Evolutionary conservation across 2,888 invertebrate genomes (phyloP).

Genomic region (Helicoverpa assulta): DNA sequence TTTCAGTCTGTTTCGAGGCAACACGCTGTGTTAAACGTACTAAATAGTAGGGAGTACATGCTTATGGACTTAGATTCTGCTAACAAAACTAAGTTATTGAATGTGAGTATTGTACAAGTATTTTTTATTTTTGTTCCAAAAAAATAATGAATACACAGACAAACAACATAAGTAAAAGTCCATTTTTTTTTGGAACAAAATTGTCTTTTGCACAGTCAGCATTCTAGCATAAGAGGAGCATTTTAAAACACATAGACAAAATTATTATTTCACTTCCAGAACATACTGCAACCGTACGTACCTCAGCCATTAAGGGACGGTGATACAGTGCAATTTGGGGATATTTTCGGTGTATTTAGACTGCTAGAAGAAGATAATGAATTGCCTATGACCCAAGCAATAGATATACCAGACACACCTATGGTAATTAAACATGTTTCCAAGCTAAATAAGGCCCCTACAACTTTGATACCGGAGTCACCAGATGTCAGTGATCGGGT

Average conservation of each 20-base stretch:
- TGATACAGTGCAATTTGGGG: conserved; percentile 84
- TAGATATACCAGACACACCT: conserved; percentile 83
- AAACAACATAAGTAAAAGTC: too few species aligned
- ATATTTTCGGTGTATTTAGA: conserved; percentile 82
- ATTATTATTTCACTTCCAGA: conserved; percentile 68
- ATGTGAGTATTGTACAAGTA: conserved; percentile 73
- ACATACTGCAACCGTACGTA: conserved; percentile 79
- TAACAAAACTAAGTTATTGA: conserved; percentile 82
- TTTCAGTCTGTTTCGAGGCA: conserved; percentile 86
- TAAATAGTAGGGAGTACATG: conserved; percentile 78
- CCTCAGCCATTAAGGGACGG: conserved; percentile 80
- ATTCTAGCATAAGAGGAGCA: too few species aligned
- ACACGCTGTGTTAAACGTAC: conserved; percentile 85
- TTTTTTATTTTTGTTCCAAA: too few species aligned
- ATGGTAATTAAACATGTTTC: conserved; percentile 66
- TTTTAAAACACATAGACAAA: background rate
- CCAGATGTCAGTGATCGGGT: conserved; percentile 86
- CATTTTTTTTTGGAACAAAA: too few species aligned
- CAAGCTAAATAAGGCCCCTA: conserved; percentile 67
- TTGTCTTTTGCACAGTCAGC: too few species aligned
- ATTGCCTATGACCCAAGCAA: conserved; percentile 83
- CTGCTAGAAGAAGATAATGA: conserved; percentile 78
- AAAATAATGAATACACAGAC: too few species aligned
- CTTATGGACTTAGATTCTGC: conserved; percentile 86
- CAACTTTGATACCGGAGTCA: conserved; percentile 81